These are phyloP conservation scores for Hydra vulgaris DNA, from an alignment of 30 jellyfish, hydroid and myxozoan genomes.

Conservation along the genomic window DNA sequence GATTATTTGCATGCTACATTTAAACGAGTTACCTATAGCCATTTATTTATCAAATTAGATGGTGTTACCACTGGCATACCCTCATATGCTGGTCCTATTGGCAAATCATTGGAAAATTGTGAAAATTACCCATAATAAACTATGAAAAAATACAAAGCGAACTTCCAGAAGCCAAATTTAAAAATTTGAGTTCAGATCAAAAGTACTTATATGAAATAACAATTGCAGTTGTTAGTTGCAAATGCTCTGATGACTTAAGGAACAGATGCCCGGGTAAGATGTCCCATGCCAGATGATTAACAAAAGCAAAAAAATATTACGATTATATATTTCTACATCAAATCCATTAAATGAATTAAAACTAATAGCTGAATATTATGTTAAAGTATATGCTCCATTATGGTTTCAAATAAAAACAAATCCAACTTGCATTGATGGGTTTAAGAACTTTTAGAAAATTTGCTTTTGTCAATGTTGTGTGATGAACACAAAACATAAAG, in stretches of 20 bases:
- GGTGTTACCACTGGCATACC: not conserved
- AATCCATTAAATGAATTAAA: no score
- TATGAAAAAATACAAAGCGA: not conserved
- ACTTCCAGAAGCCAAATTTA: not conserved
- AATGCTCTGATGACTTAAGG: not conserved
- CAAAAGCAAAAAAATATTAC: not conserved
- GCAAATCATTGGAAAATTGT: not conserved
- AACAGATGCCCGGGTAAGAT: not conserved
- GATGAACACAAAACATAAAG: no score
- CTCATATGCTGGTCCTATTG: not conserved
- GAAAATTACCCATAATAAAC: not conserved
- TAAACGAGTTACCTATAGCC: no score
- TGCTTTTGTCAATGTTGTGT: no score
- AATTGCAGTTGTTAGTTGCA: not conserved
- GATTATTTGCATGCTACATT: no score
- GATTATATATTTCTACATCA: not conserved
- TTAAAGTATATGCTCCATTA: no score
- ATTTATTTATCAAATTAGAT: no score
- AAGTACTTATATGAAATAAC: not conserved
- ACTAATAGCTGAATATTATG: no score
- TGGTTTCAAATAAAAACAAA: no score
- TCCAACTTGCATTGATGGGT: no score
- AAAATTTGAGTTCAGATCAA: not conserved
- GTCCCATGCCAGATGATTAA: not conserved
- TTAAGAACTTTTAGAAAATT: no score